Percentiles rank a stretch among this genome's conserved stretches.
These are phyloP conservation scores for Chymomyza amoena DNA, from an alignment of 2,888 invertebrate genomes.

Conservation along the genomic window DNA sequence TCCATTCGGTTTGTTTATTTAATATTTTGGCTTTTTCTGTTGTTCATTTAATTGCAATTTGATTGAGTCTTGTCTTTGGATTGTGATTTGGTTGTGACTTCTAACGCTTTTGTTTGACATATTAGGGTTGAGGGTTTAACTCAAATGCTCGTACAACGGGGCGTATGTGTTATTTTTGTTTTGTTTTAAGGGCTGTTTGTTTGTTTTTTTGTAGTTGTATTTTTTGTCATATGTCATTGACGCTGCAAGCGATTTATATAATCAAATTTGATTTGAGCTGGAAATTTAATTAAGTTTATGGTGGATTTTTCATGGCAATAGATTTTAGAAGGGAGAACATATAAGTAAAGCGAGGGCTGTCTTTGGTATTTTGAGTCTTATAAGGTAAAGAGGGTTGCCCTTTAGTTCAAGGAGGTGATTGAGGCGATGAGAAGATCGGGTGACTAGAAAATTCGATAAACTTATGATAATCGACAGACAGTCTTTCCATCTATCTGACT, in stretches of 20 bases:
- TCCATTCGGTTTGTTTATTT: slow-evolving; percentile 10
- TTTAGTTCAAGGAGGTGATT: too few relatives aligned
- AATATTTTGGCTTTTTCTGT: slow-evolving; percentile 22
- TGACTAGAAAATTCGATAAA: too few relatives aligned
- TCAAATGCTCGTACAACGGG: neutral
- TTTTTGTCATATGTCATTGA: slow-evolving; percentile 34
- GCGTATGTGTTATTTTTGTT: neutral
- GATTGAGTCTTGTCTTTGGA: neutral
- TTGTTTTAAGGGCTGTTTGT: neutral
- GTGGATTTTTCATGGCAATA: slow-evolving; percentile 18
- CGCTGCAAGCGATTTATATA: slow-evolving; percentile 48
- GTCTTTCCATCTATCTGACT: too few relatives aligned
- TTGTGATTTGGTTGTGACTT: neutral
- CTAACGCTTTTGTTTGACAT: slow-evolving; percentile 26
- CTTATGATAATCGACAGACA: too few relatives aligned
- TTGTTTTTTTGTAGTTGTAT: neutral
- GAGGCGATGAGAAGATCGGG: too few relatives aligned
- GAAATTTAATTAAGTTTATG: slow-evolving; percentile 13
- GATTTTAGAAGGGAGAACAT: slow-evolving; percentile 12
- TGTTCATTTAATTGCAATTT: neutral
- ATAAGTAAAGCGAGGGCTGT: too few relatives aligned
- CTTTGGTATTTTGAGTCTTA: too few relatives aligned
- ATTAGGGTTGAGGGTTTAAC: neutral
- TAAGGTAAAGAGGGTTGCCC: too few relatives aligned
- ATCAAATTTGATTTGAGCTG: slow-evolving; percentile 51